Conservation (phyloP, 2,797 vertebrate species). For the Takifugu rubripes region DNA sequence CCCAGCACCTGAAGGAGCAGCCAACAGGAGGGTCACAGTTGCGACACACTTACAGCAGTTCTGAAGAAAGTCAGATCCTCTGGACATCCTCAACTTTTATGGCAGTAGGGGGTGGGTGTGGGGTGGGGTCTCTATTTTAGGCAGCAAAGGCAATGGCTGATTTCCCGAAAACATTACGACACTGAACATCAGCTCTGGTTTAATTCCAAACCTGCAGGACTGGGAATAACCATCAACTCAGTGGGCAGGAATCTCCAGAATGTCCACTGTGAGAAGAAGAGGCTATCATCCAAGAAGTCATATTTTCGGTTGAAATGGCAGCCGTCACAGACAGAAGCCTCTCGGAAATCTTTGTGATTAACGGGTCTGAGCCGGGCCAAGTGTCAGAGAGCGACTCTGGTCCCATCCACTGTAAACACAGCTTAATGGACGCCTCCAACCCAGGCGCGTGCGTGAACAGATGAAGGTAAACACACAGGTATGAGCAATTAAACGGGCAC, state of each 20-base stretch:
- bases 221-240: constrained; percentile 33
- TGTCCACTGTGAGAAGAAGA: constrained; percentile 19
- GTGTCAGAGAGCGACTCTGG: constrained; percentile 36
- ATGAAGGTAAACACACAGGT: constrained; percentile 42
- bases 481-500: constrained; percentile 22
- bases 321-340: constrained; percentile 12
- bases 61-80: background rate
- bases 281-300: constrained; percentile 58
- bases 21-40: constrained; percentile 17
- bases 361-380: constrained; percentile 37
- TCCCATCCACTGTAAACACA: constrained; percentile 61
- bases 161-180: constrained; percentile 18
- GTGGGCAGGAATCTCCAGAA: constrained; percentile 47
- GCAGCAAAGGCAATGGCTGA: background rate
- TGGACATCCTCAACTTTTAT: background rate
- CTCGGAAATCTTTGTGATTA: constrained; percentile 41
- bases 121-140: constrained; percentile 14
- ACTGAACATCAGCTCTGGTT: background rate
- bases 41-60: background rate
- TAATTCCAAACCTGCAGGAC: constrained; percentile 8
- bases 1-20: background rate
- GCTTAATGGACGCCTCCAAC: constrained; percentile 52
- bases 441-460: constrained; percentile 23
- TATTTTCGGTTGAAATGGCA: constrained; percentile 9
- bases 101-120: no score